Evolutionary conservation across 2,888 invertebrate genomes (phyloP), one percentile per base, ranked within the genome.

Genomic region (Rhaphigaster nebulosa): DNA sequence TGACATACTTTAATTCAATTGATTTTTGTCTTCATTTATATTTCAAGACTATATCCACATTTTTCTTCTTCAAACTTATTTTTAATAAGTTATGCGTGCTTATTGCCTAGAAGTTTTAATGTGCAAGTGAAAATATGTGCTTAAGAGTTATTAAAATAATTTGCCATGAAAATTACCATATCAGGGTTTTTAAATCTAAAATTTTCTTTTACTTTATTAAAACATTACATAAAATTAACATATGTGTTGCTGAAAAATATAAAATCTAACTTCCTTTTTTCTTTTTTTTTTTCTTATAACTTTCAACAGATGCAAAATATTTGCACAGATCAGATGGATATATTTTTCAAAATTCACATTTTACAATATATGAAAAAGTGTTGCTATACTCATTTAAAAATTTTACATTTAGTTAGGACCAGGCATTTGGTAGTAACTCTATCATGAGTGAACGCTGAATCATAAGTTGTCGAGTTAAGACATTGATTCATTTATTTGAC

Each of bases 91-190:
- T 8, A 76, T 60, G 4, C 29, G 12, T n/a, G 20, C 5, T 38
- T 20, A 76, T 38, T 76, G 38, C 38, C 8, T 76, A 76, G 18
- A 60, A 13, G n/a, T 76, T 76, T 76, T 76, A 38, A 20, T 4
- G 70, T 20, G 34, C 70, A 76, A 76, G 70, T 76, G 38, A 76
- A 76, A 76, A 38, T 76, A 76, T 1, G 70, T 76, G 34, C 70
- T 20, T 38, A 29, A 29, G 12, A 15, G 10, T n/a, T 65, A 29
- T 29, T n/a, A 18, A 65, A 10, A 76, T 23, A 38, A 38, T 3
- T 29, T 38, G 34, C 34, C 34, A 38, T 76, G 20, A 76, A 4
- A 76, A 76, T 1, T 38, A 76, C 10, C 0, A 76, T 38, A 34
- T 76, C 6, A 34, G 34, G 70, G 18, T 70, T 70, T 70, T 76